A percentile compares a stretch with the other conserved stretches of the same genome.
These are phyloP conservation scores for Xylocampa areola DNA, from an alignment of 2,888 invertebrate genomes.

Conservation along the genomic window DNA sequence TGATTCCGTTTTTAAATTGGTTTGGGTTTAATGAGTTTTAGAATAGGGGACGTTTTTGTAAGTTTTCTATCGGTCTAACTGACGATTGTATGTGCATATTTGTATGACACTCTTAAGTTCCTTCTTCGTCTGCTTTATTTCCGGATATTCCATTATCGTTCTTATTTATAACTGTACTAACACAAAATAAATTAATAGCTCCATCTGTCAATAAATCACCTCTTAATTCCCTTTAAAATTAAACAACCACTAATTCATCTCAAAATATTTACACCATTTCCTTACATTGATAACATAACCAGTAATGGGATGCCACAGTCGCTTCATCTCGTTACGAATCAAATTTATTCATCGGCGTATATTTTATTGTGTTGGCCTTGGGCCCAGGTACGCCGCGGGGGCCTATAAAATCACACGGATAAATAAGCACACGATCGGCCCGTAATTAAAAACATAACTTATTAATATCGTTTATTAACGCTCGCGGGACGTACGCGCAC, in stretches of 20 bases:
- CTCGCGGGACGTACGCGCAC: conserved; percentile 76
- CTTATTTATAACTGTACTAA: conserved; percentile 10
- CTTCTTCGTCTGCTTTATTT: background rate
- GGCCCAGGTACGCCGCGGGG: conserved; percentile 79
- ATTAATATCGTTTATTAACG: conserved; percentile 88
- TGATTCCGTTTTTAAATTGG: conserved; percentile 41
- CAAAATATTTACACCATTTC: conserved; percentile 68
- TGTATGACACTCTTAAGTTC: conserved; percentile 5
- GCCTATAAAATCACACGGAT: conserved; percentile 88
- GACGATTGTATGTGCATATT: conserved; percentile 13
- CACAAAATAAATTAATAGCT: conserved; percentile 21
- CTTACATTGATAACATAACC: conserved; percentile 65
- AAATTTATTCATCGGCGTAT: conserved; percentile 86
- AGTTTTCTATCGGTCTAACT: background rate
- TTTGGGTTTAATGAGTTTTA: conserved; percentile 32
- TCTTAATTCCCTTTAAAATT: conserved; percentile 19
- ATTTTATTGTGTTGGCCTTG: conserved; percentile 82
- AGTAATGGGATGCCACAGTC: conserved; percentile 77
- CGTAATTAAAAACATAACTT: conserved; percentile 89
- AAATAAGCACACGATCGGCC: conserved; percentile 84
- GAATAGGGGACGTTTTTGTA: conserved; percentile 17
- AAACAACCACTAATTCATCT: conserved; percentile 47
- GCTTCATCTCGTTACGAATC: conserved; percentile 87
- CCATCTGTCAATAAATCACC: conserved; percentile 36
- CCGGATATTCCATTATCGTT: conserved; percentile 5